Conservation (phyloP, 2,888 invertebrate genomes). For the Caenorhabditis macrosperma region DNA sequence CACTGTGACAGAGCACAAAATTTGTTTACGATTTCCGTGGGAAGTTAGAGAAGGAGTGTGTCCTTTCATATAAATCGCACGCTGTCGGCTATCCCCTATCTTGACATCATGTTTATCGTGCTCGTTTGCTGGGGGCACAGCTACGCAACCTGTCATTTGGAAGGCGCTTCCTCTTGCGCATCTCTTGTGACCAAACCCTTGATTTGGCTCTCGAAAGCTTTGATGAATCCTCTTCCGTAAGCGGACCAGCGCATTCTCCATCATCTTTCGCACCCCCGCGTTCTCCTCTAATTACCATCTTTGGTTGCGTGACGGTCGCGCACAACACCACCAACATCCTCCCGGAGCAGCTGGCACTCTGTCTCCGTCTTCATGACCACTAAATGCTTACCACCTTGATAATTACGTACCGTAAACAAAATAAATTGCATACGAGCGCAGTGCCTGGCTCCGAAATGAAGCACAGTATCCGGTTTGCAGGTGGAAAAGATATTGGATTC, state of each 20-base stretch:
- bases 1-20: neutral
- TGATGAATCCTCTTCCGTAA: constrained; percentile 43
- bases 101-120: neutral
- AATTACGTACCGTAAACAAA: constrained; percentile 55
- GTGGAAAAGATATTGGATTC: constrained; percentile 65
- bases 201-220: constrained; percentile 40
- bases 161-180: constrained; percentile 6
- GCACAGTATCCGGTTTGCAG: constrained; percentile 47
- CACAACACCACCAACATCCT: constrained; percentile 25
- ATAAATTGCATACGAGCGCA: constrained; percentile 10
- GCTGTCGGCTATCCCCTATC: neutral
- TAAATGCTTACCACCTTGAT: constrained; percentile 44
- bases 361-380: constrained; percentile 17
- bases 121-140: neutral
- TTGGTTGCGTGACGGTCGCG: constrained; percentile 53
- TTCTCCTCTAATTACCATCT: constrained; percentile 55
- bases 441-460: neutral
- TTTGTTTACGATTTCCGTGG: constrained; percentile 41
- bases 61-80: constrained; percentile 6
- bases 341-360: constrained; percentile 48
- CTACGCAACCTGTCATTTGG: constrained; percentile 25
- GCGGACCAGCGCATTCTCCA: constrained; percentile 34
- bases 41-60: neutral
- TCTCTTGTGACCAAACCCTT: constrained; percentile 3
- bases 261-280: constrained; percentile 22